Evolutionary conservation across 2,113 vertebrate genomes (phyloP).

Genomic region (Trematomus loennbergii): DNA sequence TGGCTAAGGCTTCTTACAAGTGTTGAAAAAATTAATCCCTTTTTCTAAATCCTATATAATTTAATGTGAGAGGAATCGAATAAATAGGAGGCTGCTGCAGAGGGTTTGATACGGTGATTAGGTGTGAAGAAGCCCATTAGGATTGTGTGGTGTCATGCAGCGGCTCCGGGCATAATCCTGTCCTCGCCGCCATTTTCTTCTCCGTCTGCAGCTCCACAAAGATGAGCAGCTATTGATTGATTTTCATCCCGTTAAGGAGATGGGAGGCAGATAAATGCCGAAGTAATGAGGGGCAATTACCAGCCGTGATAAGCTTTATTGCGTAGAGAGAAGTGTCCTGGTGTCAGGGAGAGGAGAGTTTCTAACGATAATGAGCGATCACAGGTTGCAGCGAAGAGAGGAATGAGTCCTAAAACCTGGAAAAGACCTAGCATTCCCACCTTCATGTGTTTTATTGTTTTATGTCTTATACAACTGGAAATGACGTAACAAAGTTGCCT

Average conservation of each 20-base stretch:
- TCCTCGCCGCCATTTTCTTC: slow-evolving; percentile 42
- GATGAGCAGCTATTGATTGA: slow-evolving; percentile 69
- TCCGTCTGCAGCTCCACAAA: neutral
- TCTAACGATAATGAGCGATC: slow-evolving; percentile 30
- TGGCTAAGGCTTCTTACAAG: slow-evolving; percentile 80
- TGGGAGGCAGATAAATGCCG: slow-evolving; percentile 73
- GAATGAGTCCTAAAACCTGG: too few species aligned
- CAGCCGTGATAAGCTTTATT: slow-evolving; percentile 70
- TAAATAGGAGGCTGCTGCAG: slow-evolving; percentile 79
- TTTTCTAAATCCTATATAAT: slow-evolving; percentile 83
- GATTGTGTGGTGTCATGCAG: slow-evolving; percentile 76
- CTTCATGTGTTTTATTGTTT: too few species aligned
- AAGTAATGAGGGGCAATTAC: slow-evolving; percentile 78
- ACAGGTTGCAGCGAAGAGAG: too few species aligned
- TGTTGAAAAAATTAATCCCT: slow-evolving; percentile 81
- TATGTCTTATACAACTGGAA: too few species aligned
- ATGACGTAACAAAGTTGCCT: too few species aligned
- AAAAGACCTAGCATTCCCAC: too few species aligned
- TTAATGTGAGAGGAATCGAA: slow-evolving; percentile 85
- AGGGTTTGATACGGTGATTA: slow-evolving; percentile 85
- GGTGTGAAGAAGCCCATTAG: slow-evolving; percentile 85
- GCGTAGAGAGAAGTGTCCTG: slow-evolving; percentile 55
- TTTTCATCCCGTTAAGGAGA: slow-evolving; percentile 76
- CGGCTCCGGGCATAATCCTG: slow-evolving; percentile 74
- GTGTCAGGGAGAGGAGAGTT: slow-evolving; percentile 7